These are phyloP conservation scores for Melospiza georgiana DNA, from an alignment of 2,113 vertebrate genomes.

Conservation along the genomic window DNA sequence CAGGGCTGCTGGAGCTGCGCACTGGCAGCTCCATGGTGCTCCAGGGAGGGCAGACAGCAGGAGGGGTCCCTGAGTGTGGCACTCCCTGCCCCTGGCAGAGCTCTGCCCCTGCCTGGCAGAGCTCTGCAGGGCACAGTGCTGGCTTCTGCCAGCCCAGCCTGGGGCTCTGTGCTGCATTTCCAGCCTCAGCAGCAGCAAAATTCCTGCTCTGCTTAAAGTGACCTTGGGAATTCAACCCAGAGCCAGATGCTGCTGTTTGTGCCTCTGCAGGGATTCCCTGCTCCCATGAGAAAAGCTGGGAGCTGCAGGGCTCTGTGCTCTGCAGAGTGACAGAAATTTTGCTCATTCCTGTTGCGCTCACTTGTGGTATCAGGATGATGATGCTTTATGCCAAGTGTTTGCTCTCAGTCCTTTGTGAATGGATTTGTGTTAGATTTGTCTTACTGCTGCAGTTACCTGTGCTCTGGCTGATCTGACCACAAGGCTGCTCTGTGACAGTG, in stretches of 20 bases:
- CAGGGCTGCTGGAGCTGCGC: neutral
- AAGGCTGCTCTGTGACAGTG: neutral
- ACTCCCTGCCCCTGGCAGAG: accelerated
- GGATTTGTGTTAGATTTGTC: neutral
- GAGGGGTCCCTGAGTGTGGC: neutral
- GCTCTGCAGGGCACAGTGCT: accelerated
- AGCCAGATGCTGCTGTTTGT: neutral
- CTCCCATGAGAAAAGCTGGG: neutral
- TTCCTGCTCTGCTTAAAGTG: neutral
- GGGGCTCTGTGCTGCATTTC: neutral
- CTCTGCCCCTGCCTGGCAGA: neutral
- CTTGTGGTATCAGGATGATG: neutral
- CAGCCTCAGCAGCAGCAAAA: neutral
- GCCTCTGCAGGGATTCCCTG: slow-evolving; percentile 51
- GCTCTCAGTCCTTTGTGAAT: neutral
- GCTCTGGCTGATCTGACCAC: neutral
- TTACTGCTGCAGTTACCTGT: neutral
- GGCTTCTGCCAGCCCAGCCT: accelerated
- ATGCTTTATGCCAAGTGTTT: neutral
- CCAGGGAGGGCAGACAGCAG: neutral
- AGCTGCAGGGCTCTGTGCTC: neutral
- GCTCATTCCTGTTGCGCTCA: neutral
- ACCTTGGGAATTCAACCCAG: slow-evolving; percentile 21
- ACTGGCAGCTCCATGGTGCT: neutral
- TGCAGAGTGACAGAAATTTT: neutral